phyloP scores from a whole-genome alignment of 2,888 invertebrate genomes.

The Drosophila antonietae region DNA sequence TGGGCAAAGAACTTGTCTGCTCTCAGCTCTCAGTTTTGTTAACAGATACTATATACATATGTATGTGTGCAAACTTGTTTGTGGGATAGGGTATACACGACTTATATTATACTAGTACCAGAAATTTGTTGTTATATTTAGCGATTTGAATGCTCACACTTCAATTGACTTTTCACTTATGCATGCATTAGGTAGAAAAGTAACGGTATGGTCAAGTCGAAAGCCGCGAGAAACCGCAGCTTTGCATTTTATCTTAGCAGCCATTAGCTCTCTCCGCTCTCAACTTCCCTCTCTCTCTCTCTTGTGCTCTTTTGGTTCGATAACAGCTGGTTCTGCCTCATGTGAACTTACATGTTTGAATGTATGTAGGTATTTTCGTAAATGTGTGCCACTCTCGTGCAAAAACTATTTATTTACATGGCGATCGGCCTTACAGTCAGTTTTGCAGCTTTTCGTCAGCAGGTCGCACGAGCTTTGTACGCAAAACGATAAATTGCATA shows the following conservation, averaged over 20 bases:
- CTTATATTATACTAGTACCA: background rate
- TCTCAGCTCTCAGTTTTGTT: constrained; percentile 7
- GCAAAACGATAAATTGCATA: constrained; percentile 17
- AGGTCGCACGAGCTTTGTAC: constrained; percentile 25
- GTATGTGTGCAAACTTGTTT: background rate
- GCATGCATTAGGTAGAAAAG: background rate
- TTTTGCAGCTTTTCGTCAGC: constrained; percentile 36
- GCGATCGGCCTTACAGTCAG: constrained; percentile 61
- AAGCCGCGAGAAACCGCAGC: background rate
- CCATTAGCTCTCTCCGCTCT: constrained; percentile 6
- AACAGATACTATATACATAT: background rate
- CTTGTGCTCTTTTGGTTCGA: constrained; percentile 8
- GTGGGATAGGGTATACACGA: background rate
- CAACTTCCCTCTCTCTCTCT: constrained; percentile 1
- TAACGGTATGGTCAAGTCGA: constrained; percentile 21
- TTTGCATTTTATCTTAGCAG: constrained; percentile 21
- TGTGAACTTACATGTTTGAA: constrained; percentile 8
- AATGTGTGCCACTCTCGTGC: constrained; percentile 7
- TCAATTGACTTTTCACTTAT: background rate
- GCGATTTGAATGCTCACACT: no score
- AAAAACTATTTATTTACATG: constrained; percentile 70
- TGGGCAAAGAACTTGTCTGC: constrained; percentile 11
- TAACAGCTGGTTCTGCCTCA: constrained; percentile 42
- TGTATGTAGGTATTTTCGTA: background rate
- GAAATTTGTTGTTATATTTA: background rate